Conservation (phyloP, 1,140 invertebrate species). For the Berghia stephanieae region DNA sequence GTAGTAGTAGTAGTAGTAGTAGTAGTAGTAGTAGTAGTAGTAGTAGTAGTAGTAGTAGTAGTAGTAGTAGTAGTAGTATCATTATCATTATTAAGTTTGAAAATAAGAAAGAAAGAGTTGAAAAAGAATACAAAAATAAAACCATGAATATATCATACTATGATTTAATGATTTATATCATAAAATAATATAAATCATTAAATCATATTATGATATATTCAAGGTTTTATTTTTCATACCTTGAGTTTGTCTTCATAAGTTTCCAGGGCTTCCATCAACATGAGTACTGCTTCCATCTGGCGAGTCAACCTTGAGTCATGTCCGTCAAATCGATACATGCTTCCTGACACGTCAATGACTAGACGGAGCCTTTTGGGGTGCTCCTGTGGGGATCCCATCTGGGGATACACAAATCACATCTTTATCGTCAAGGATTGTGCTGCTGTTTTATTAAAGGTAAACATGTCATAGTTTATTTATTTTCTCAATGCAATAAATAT, state of each 20-base stretch:
- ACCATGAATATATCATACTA: too few relatives aligned
- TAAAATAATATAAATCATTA: background rate
- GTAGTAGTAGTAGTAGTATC: too few relatives aligned
- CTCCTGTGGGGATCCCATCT: conserved; percentile 81
- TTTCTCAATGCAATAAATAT: too few relatives aligned
- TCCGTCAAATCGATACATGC: conserved; percentile 96
- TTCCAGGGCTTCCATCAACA: conserved; percentile 93
- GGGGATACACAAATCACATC: background rate
- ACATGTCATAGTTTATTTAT: background rate
- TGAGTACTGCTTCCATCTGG: conserved; percentile 89
- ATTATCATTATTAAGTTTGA: too few relatives aligned
- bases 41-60: too few relatives aligned
- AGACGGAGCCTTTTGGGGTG: conserved; percentile 89
- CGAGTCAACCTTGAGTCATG: conserved; percentile 92
- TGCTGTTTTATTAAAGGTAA: background rate
- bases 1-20: too few relatives aligned
- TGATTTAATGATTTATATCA: background rate
- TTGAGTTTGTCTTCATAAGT: conserved; percentile 87
- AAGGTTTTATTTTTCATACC: too few relatives aligned
- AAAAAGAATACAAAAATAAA: too few relatives aligned
- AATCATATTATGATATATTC: too few relatives aligned
- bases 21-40: too few relatives aligned
- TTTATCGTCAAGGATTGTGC: background rate
- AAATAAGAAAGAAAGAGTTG: too few relatives aligned
- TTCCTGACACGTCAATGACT: conserved; percentile 88